phyloP scores from a whole-genome alignment of 2,888 invertebrate genomes.

The Epicampocera succincta region DNA sequence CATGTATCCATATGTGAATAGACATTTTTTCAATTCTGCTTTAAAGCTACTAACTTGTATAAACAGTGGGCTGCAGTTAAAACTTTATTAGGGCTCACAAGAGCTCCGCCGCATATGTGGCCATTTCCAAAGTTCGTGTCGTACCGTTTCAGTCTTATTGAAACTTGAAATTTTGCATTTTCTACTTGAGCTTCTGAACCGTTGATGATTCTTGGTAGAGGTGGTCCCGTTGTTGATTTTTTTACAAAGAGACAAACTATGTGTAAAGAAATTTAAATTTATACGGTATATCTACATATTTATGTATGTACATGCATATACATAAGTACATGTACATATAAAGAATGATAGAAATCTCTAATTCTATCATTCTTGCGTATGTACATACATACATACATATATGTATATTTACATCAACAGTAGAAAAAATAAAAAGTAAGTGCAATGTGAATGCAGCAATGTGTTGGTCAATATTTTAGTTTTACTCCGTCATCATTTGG shows the following conservation, averaged over 20 bases:
- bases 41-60: slow-evolving; percentile 77
- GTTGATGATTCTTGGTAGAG: slow-evolving; percentile 76
- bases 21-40: not conserved
- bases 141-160: slow-evolving; percentile 75
- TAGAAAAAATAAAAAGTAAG: no score
- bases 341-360: no score
- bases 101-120: slow-evolving; percentile 78
- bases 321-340: no score
- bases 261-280: slow-evolving; percentile 8
- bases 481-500: no score
- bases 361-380: no score
- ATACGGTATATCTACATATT: no score
- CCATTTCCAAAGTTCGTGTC: slow-evolving; percentile 77
- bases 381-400: no score
- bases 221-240: slow-evolving; percentile 23
- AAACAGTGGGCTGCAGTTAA: slow-evolving; percentile 80
- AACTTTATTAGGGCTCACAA: slow-evolving; percentile 77
- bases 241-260: slow-evolving; percentile 20
- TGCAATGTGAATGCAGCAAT: no score
- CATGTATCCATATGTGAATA: not conserved
- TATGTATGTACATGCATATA: no score
- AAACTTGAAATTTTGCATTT: slow-evolving; percentile 76
- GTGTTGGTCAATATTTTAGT: no score
- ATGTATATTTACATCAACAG: no score
- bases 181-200: slow-evolving; percentile 73